phyloP scores from a whole-genome alignment of 2,113 vertebrate genomes.

The Mugil cephalus region DNA sequence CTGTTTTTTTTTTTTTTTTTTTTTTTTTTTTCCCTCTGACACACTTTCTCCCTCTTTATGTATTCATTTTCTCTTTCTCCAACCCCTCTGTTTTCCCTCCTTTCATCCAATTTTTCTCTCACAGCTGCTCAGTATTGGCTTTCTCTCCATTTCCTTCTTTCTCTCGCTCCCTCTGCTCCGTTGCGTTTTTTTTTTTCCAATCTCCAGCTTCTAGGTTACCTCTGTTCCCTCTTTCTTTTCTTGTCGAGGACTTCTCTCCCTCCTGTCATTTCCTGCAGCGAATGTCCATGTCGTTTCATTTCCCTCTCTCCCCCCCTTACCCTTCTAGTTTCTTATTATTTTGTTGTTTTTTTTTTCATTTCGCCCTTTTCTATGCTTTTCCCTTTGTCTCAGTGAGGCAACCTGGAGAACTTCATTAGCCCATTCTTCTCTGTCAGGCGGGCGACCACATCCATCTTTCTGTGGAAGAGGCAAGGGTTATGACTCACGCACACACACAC shows the following conservation, averaged over 20 bases:
- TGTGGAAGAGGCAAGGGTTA: constrained; percentile 63
- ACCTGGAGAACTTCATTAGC: constrained; percentile 73
- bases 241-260: neutral
- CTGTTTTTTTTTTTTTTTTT: constrained; percentile 25
- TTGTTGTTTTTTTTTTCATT: constrained; percentile 13
- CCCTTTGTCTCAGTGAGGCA: constrained; percentile 49
- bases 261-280: constrained; percentile 72
- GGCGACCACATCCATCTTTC: constrained; percentile 76
- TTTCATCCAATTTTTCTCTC: constrained; percentile 12
- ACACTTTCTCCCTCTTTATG: constrained; percentile 6
- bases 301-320: constrained; percentile 53
- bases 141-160: constrained; percentile 4
- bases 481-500: constrained; percentile 60
- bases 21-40: constrained; percentile 35
- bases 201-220: neutral
- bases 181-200: too few relatives aligned
- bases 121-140: neutral
- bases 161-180: neutral
- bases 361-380: constrained; percentile 16
- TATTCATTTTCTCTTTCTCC: too few relatives aligned
- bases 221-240: constrained; percentile 8
- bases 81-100: constrained; percentile 26
- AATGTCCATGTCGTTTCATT: constrained; percentile 67
- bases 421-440: constrained; percentile 71
- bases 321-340: constrained; percentile 26